Evolutionary conservation across 2,888 invertebrate genomes (phyloP), one percentile per base, ranked within the genome.

Genomic region (Harpalus rufipes): DNA sequence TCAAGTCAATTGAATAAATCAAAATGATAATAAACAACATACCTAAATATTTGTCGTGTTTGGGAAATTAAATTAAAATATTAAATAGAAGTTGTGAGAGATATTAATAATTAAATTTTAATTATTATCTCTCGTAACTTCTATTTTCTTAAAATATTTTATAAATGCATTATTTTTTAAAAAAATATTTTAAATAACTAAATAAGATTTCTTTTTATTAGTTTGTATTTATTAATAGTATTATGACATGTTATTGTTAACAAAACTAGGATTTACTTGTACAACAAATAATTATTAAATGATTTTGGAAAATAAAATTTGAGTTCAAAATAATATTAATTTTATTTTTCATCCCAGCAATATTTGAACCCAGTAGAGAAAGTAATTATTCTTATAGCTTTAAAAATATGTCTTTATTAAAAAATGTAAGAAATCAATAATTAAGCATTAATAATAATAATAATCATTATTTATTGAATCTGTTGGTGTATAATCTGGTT

Each of bases 401-500:
- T 41, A 74, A 39, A 74, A 74, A 74, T 7, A 44, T 44, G 44
- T 41, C 41, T 74, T 74, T 74, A 74, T 74, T 74, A 74, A 74
- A 44, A 74, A 74, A 74, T 74, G 44, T 74, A 74, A 51, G 32
- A 74, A 74, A 79, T 16, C 14, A 18, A 18, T 44, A 74, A 74
- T 74, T 44, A 74, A 74, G 41, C 44, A 63, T 68, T 61, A 76
- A 78, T 78, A 82, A 41, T 56, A 81, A 14, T 6, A 81, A 14
- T 81, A 41, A 56, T 81, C 83, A 61, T 74, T 76, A 58, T 74
- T 74, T 74, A 78, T 25, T n/a, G 21, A 10, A 16, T 78, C 78
- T 56, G 76, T 7, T 16, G 51, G 10, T 14, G 58, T 12, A 61
- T 83, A 83, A n/a, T 76, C 74, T 81, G 1, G 92, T 89, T 92